These are phyloP conservation scores for Perca schrenkii DNA, from an alignment of 2,113 vertebrate genomes.

Conservation along the genomic window DNA sequence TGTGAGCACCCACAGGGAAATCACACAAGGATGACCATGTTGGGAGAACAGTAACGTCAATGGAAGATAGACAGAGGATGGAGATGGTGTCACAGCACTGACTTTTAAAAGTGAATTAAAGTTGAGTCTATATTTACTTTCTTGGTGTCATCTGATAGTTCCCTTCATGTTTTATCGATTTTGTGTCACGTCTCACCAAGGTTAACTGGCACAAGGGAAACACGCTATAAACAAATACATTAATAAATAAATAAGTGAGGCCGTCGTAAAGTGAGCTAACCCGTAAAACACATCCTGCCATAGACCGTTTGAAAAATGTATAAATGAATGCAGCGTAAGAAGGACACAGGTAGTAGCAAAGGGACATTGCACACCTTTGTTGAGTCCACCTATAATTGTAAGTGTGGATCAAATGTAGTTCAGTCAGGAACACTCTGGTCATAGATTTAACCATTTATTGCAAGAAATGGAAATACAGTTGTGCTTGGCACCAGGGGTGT, in stretches of 20 bases:
- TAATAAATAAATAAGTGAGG: background rate
- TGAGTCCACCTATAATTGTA: background rate
- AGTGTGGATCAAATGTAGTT: background rate
- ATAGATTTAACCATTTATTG: no score
- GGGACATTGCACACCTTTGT: background rate
- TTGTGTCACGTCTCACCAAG: background rate
- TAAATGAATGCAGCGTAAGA: background rate
- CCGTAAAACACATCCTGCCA: background rate
- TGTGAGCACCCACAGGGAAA: background rate
- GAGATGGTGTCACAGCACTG: background rate
- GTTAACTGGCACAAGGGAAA: background rate
- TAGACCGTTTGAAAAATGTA: background rate
- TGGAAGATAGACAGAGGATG: background rate
- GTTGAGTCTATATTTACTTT: background rate
- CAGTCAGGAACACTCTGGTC: no score
- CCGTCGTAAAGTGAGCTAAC: background rate
- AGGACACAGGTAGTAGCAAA: background rate
- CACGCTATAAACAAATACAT: background rate
- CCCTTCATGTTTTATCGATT: background rate
- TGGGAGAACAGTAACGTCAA: background rate
- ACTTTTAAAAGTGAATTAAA: background rate
- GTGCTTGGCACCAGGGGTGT: no score
- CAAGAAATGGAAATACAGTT: no score
- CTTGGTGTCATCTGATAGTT: background rate
- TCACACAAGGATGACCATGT: background rate